phyloP scores from a whole-genome alignment of 2,888 invertebrate genomes.

The Nemoura dubitans region DNA sequence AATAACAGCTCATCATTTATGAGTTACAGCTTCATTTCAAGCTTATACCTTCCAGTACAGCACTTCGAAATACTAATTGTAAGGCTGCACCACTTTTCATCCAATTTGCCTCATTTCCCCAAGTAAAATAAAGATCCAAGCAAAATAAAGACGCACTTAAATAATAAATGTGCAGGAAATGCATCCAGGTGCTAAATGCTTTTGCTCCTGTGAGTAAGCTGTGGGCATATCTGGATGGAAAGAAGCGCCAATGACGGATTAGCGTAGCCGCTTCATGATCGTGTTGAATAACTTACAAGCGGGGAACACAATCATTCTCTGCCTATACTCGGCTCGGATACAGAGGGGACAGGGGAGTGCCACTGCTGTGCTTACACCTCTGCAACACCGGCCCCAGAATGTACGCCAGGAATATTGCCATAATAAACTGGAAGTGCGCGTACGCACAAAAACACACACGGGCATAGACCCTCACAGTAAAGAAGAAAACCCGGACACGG shows the following conservation, averaged over 20 bases:
- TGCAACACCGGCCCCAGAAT: too few species aligned
- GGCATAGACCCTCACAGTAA: not conserved
- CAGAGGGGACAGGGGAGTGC: not conserved
- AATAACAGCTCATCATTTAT: too few species aligned
- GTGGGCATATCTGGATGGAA: not conserved
- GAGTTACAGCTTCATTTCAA: too few species aligned
- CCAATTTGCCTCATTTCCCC: not conserved
- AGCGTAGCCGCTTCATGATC: not conserved
- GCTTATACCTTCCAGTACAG: too few species aligned
- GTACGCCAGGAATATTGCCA: not conserved
- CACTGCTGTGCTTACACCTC: not conserved
- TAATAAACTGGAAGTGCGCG: not conserved
- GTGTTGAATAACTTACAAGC: slow-evolving; percentile 35
- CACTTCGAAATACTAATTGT: too few species aligned
- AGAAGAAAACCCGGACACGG: not conserved
- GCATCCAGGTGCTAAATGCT: not conserved
- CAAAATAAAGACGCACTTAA: not conserved
- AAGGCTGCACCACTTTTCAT: not conserved
- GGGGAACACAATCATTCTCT: not conserved
- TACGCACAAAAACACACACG: not conserved
- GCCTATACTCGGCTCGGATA: not conserved
- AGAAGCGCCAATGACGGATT: slow-evolving; percentile 31
- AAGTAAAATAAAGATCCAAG: too few species aligned
- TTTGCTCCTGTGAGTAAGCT: not conserved
- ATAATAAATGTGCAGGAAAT: not conserved